Percentiles rank a stretch among this genome's conserved stretches.
Conservation (phyloP, 1,140 invertebrate species). For the Brachionus calyciflorus region DNA sequence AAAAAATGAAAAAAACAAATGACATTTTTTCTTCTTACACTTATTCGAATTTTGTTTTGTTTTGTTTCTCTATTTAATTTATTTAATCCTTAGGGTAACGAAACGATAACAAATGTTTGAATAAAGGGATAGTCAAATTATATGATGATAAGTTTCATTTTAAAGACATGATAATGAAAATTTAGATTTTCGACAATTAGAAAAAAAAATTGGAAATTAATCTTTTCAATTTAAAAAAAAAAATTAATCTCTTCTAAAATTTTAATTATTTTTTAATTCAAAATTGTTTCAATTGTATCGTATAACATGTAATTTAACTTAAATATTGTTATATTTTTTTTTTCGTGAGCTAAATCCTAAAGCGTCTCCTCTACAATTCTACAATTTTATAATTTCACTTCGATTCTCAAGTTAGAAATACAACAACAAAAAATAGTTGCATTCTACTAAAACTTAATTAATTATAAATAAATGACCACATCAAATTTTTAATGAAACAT, state of each 20-base stretch:
- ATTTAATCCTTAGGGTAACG: background rate
- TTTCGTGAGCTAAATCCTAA: no score
- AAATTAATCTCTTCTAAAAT: slow-evolving; percentile 8
- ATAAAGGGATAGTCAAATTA: background rate
- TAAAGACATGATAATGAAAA: slow-evolving; percentile 14
- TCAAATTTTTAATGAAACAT: no score
- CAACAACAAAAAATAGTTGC: no score
- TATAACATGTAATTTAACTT: slow-evolving; percentile 16
- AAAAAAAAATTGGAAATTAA: background rate
- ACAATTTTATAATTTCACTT: no score
- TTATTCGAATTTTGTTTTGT: no score
- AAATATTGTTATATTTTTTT: no score
- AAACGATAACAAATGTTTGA: slow-evolving; percentile 19
- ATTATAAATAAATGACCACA: no score
- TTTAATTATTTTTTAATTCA: background rate
- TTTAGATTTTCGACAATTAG: background rate
- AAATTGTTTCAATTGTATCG: slow-evolving; percentile 4
- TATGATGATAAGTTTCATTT: background rate
- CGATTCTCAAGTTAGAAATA: no score
- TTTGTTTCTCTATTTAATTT: no score
- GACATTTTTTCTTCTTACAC: background rate
- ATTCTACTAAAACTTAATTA: no score
- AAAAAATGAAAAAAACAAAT: background rate
- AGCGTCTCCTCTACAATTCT: no score
- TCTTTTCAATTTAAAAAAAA: background rate